Conservation (phyloP, 2,797 vertebrate species). For the Amphiprion clarkii region DNA sequence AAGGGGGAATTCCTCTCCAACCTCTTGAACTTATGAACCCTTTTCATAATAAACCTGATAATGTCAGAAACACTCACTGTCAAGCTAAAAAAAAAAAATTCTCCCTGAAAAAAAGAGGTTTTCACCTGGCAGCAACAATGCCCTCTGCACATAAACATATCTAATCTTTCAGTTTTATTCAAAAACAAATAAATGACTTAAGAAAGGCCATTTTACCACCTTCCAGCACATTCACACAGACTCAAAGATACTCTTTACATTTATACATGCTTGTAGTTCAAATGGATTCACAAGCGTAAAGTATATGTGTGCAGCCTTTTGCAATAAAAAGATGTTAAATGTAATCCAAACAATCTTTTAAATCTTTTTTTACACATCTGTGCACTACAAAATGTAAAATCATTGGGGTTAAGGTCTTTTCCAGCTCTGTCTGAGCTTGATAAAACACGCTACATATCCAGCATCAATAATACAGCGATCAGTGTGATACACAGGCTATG, state of each 20-base stretch:
- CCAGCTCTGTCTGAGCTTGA: conserved; percentile 39
- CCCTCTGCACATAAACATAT: too few species aligned
- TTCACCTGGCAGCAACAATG: conserved; percentile 8
- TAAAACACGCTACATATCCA: conserved; percentile 30
- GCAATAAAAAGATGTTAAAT: too few species aligned
- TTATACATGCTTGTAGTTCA: background rate
- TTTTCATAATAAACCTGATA: conserved; percentile 58
- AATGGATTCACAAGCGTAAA: background rate
- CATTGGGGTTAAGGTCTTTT: conserved; percentile 43
- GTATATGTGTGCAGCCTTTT: background rate
- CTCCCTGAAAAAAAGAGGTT: background rate
- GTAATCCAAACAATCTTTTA: too few species aligned
- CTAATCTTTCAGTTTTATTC: too few species aligned
- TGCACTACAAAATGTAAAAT: background rate
- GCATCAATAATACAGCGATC: conserved; percentile 74
- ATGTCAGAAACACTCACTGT: conserved; percentile 42
- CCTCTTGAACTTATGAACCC: conserved; percentile 56
- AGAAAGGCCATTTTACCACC: background rate
- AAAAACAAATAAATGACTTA: background rate
- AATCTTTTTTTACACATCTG: background rate
- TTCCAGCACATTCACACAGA: too few species aligned
- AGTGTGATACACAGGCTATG: conserved; percentile 50
- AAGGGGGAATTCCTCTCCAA: conserved; percentile 41
- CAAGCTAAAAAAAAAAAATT: conserved; percentile 16
- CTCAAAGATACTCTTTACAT: too few species aligned